A percentile compares a stretch with the other conserved stretches of the same genome.
Conservation (phyloP, 2,113 vertebrate genomes). For the Limanda limanda region DNA sequence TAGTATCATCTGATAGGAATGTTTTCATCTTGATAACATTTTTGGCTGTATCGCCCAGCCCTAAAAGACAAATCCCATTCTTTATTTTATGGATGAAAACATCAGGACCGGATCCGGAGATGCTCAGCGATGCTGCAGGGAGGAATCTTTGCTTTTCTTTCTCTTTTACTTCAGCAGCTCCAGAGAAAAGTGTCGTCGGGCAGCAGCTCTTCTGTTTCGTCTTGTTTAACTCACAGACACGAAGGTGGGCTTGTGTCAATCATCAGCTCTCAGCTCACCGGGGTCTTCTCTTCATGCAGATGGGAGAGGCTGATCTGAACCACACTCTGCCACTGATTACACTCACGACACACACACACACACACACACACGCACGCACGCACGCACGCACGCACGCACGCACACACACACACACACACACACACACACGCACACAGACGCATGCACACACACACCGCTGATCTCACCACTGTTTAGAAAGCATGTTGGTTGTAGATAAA, state of each 20-base stretch:
- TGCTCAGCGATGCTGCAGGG: constrained; percentile 13
- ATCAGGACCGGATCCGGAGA: constrained; percentile 1
- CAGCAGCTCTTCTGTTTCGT: constrained; percentile 40
- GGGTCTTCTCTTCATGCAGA: constrained; percentile 42
- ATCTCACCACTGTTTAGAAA: background rate
- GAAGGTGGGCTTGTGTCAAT: constrained; percentile 15
- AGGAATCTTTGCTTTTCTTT: background rate
- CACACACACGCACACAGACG: background rate
- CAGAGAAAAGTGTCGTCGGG: constrained; percentile 8
- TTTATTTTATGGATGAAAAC: constrained; percentile 1
- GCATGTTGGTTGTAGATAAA: background rate
- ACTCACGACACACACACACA: constrained; percentile 11
- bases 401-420: too few species aligned
- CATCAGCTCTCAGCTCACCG: constrained; percentile 26
- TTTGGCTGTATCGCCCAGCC: background rate
- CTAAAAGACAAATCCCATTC: background rate
- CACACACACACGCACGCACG: constrained; percentile 20
- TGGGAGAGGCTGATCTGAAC: constrained; percentile 28
- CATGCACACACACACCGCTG: background rate
- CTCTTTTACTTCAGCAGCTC: background rate
- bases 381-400: too few species aligned
- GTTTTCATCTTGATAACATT: background rate
- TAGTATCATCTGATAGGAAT: too few species aligned
- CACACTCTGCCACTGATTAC: constrained; percentile 28
- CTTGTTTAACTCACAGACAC: constrained; percentile 14